Percentiles rank a stretch among this genome's conserved stretches.
phyloP scores from a whole-genome alignment of 2,113 vertebrate species.

The Carassius carassius region DNA sequence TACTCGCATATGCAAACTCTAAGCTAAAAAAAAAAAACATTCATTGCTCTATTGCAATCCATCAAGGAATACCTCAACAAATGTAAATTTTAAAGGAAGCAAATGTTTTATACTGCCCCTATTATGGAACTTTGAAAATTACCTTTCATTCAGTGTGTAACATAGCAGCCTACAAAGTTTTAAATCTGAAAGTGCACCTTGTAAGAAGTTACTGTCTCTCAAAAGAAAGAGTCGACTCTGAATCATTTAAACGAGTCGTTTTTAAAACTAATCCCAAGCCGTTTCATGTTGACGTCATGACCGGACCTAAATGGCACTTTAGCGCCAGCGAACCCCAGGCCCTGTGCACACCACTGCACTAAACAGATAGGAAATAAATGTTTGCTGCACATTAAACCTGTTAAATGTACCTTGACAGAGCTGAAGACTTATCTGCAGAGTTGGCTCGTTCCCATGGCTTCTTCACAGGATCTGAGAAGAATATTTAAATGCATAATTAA shows the following conservation, averaged over 20 bases:
- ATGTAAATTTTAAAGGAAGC: background rate
- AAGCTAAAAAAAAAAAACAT: background rate
- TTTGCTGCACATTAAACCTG: background rate
- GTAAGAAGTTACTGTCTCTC: too few relatives aligned
- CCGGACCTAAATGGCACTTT: too few relatives aligned
- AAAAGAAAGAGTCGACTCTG: too few relatives aligned
- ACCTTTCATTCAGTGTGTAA: too few relatives aligned
- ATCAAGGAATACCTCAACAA: background rate
- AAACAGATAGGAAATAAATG: background rate
- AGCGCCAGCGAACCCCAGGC: too few relatives aligned
- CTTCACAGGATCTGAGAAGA: constrained; percentile 84
- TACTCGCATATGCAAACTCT: background rate
- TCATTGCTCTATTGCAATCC: background rate
- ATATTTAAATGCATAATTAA: background rate
- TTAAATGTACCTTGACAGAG: constrained; percentile 87
- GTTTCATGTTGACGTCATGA: too few relatives aligned
- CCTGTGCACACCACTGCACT: too few relatives aligned
- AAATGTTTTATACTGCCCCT: background rate
- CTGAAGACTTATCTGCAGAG: constrained; percentile 91
- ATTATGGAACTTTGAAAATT: too few relatives aligned
- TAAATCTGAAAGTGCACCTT: too few relatives aligned
- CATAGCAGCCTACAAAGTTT: too few relatives aligned
- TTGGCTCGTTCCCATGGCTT: constrained; percentile 98
- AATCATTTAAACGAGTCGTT: too few relatives aligned
- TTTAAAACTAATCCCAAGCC: too few relatives aligned